These are phyloP conservation scores for Dynastes hyllus DNA, from an alignment of 2,888 invertebrate species.

Conservation along the genomic window DNA sequence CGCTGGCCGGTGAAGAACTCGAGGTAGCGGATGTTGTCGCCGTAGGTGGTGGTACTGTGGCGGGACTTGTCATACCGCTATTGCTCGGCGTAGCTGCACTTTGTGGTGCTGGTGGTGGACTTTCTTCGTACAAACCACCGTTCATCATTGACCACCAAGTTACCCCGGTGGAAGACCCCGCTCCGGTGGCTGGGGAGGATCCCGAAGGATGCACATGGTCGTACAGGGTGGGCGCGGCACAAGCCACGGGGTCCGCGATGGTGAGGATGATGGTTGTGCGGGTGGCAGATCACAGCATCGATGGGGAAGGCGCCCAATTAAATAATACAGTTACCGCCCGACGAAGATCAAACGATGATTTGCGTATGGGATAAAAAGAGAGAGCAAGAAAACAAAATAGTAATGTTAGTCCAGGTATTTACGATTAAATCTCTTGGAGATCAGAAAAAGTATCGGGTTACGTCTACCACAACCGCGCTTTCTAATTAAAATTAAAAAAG, in stretches of 20 bases:
- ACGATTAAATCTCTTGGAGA: slow-evolving; percentile 3
- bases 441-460: slow-evolving; percentile 32
- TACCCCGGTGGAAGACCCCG: slow-evolving; percentile 89
- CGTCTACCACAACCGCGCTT: slow-evolving; percentile 27
- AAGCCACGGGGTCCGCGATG: slow-evolving; percentile 85
- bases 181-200: slow-evolving; percentile 85
- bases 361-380: slow-evolving; percentile 17
- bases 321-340: slow-evolving; percentile 57
- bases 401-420: slow-evolving; percentile 22
- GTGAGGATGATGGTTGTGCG: slow-evolving; percentile 75
- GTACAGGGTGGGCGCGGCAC: slow-evolving; percentile 85
- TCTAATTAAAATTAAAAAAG: slow-evolving; percentile 14
- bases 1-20: slow-evolving; percentile 76
- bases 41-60: slow-evolving; percentile 73
- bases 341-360: slow-evolving; percentile 49
- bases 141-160: slow-evolving; percentile 91
- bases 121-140: slow-evolving; percentile 86
- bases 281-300: slow-evolving; percentile 67
- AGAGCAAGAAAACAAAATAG: slow-evolving; percentile 33
- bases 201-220: slow-evolving; percentile 84
- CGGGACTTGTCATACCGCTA: slow-evolving; percentile 72
- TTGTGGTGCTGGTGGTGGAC: slow-evolving; percentile 75
- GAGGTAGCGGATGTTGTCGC: slow-evolving; percentile 81
- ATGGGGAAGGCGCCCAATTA: slow-evolving; percentile 53
- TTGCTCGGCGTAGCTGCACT: slow-evolving; percentile 73